phyloP scores from a whole-genome alignment of 2,888 invertebrate genomes.

The Hydraecia micacea region DNA sequence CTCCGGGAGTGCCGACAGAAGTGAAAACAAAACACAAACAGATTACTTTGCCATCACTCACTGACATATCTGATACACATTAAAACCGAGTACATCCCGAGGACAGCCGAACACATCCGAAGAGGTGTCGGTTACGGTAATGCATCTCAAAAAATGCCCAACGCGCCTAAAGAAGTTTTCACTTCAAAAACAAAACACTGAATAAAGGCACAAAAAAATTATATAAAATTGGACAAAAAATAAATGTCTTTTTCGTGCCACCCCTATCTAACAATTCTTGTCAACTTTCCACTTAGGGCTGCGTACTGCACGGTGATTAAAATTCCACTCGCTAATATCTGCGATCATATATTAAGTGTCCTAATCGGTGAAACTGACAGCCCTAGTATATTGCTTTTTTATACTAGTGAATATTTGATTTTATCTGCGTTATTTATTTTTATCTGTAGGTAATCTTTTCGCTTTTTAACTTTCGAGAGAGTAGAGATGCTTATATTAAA shows the following conservation, averaged over 20 bases:
- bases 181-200: background rate
- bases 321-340: conserved; percentile 84
- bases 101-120: too few species aligned
- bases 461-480: conserved; percentile 32
- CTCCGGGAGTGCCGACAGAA: too few species aligned
- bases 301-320: conserved; percentile 81
- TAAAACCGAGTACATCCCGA: too few species aligned
- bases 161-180: too few species aligned
- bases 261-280: conserved; percentile 73
- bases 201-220: background rate
- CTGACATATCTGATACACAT: too few species aligned
- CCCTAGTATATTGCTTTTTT: conserved; percentile 71
- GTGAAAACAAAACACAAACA: too few species aligned
- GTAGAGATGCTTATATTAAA: conserved; percentile 3
- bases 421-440: conserved; percentile 63
- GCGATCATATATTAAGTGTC: conserved; percentile 83
- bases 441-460: conserved; percentile 51
- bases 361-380: conserved; percentile 81
- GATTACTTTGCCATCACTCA: too few species aligned
- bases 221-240: background rate
- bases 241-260: conserved; percentile 57
- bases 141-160: too few species aligned
- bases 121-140: too few species aligned
- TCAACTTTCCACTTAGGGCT: conserved; percentile 74
- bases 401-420: conserved; percentile 64